phyloP scores from a whole-genome alignment of 2,113 vertebrate genomes.

The Setophaga coronata region DNA sequence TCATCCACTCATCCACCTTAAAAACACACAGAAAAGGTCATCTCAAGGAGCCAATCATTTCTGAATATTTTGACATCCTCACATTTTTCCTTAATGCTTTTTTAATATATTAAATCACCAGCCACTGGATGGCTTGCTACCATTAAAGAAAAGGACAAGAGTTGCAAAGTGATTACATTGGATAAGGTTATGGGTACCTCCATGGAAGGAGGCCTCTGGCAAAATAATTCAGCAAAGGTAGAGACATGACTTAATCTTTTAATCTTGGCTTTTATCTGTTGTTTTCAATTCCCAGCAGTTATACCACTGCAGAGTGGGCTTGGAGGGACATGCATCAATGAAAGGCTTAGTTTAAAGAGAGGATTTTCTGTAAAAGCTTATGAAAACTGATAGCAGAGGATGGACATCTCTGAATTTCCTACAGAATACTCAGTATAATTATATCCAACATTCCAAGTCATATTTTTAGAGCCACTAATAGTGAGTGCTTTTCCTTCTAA shows the following conservation, averaged over 20 bases:
- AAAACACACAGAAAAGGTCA: not conserved
- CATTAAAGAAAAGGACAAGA: constrained; percentile 45
- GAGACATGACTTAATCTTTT: constrained; percentile 21
- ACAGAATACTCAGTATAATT: not conserved
- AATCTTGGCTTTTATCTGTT: constrained; percentile 20
- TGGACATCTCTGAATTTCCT: constrained; percentile 6
- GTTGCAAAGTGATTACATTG: constrained; percentile 46
- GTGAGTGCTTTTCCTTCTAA: not conserved
- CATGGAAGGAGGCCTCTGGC: constrained; percentile 40
- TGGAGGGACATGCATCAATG: not conserved
- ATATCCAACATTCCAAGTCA: not conserved
- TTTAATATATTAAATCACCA: constrained; percentile 71
- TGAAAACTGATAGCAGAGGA: not conserved
- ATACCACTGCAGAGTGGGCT: not conserved
- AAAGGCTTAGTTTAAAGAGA: constrained; percentile 34
- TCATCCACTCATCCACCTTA: constrained; percentile 36
- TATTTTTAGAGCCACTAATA: constrained; percentile 8
- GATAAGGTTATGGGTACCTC: constrained; percentile 52
- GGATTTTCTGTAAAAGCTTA: constrained; percentile 55
- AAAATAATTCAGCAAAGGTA: constrained; percentile 28
- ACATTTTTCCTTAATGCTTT: constrained; percentile 34
- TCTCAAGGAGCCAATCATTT: constrained; percentile 50
- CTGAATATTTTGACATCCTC: constrained; percentile 37
- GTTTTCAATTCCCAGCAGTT: constrained; percentile 14
- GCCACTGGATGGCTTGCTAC: constrained; percentile 82